Conservation (phyloP, 2,888 invertebrate species). For the Ophioninae sp. region DNA sequence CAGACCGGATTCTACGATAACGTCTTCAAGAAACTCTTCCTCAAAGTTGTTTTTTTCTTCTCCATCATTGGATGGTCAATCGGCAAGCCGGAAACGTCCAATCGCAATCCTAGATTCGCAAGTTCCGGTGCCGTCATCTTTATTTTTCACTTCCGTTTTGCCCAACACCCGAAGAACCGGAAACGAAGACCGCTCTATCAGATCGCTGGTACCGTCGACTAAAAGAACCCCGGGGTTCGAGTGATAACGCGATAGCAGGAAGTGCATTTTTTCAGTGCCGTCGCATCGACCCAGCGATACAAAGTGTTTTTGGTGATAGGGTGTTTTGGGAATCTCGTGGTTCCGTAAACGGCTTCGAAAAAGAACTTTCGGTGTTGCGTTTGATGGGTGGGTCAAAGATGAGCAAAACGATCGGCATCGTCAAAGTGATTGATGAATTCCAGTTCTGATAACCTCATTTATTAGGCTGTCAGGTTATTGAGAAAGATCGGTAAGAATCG, state of each 20-base stretch:
- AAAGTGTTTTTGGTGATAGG: constrained; percentile 22
- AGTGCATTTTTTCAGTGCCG: constrained; percentile 16
- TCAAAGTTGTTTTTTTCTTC: not conserved
- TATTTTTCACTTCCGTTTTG: not conserved
- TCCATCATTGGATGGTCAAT: not conserved
- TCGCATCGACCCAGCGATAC: not conserved
- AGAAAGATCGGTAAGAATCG: not conserved
- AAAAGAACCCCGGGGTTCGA: not conserved
- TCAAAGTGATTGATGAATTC: no score
- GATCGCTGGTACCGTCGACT: not conserved
- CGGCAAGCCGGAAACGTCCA: not conserved
- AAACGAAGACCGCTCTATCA: not conserved
- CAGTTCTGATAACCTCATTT: no score
- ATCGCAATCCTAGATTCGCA: not conserved
- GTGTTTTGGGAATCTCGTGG: constrained; percentile 7
- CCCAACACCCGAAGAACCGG: no score
- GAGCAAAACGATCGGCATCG: no score
- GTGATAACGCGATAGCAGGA: constrained; percentile 6
- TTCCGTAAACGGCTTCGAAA: not conserved
- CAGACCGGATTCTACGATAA: constrained; percentile 42
- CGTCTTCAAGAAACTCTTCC: not conserved
- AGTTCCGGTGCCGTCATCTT: not conserved
- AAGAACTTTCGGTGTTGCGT: no score
- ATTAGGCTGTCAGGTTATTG: no score
- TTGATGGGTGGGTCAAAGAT: no score